Evolutionary conservation across 2,888 invertebrate species (phyloP), one percentile per base, ranked within the genome.

Genomic region (Papilio demoleus): DNA sequence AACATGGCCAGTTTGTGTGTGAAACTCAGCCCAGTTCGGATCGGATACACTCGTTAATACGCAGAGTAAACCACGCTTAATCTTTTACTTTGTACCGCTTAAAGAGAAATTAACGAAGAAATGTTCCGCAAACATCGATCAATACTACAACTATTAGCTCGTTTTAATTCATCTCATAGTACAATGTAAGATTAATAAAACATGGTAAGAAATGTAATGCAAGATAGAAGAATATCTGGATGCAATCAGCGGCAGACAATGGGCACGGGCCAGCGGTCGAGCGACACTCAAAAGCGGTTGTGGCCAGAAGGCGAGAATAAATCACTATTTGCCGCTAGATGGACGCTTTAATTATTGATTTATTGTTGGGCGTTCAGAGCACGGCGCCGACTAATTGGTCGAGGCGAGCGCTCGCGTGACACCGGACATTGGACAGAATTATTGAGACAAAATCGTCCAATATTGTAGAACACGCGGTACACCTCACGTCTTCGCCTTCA

Each of bases 271-370:
- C 75, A 72, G 77, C 74, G 74, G 75, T 72, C 71, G 75, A 73
- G 80, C 80, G 83, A 86, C 85, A 82, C 79, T 81, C 77, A 80
- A 81, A 77, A 77, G 79, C 80, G 79, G 84, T 81, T 85, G 84
- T 83, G 87, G 87, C 84, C 81, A 85, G 86, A 81, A 85, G 84
- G 84, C 76, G 84, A 75, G 74, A 85, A 92, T 92, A 91, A 92
- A 92, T 92, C 90, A 92, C 90, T 82, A 89, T 92, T 91, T 89
- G 89, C 86, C 79, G 77, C 83, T 88, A 86, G 89, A 90, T 90
- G 88, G 90, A 90, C 89, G 87, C 82, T 89, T 88, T 89, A 90
- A 90, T 92, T 92, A 92, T 90, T 92, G 92, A 92, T 92, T 92
- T 92, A 91, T 90, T 87, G 89, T 85, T 76, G 78, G 72, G 78